Evolutionary conservation across 1,140 invertebrate genomes (phyloP), one percentile per base, ranked within the genome.

Genomic region (Temnothorax longispinosus): DNA sequence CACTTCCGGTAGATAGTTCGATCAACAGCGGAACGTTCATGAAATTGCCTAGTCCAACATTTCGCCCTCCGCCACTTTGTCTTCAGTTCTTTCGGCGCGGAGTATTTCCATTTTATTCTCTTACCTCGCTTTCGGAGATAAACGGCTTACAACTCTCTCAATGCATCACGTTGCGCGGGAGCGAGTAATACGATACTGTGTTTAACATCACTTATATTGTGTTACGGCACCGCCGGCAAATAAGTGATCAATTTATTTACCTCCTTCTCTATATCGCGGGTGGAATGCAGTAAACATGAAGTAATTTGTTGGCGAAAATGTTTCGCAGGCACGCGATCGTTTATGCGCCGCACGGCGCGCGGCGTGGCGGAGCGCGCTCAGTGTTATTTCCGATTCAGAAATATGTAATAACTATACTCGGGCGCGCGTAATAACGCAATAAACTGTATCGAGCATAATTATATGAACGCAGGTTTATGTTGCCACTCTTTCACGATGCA

Each of bases 231-330:
- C 69, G 54, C 80, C 80, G 69, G 69, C 80, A 84, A 84, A 84
- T 84, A 84, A 84, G 69, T 84, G 80, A 84, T 84, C 80, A 84
- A 84, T 84, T 84, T 84, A 84, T 84, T 84, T 84, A 84, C 80
- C 69, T 84, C 80, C 69, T 60, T 74, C 80, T 58, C 80, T 72
- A 72, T 72, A 72, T 84, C 80, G 80, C 56, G 32, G 41, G 41
- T 35, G 69, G 80, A 84, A 84, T 84, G 80, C 80, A 84, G 80
- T 74, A 84, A 84, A 84, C 69, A 75, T 60, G 69, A 84, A 74
- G 80, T 84, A 84, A 84, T 84, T 84, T 74, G 80, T 84, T 50
- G 80, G 80, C 69, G 80, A 84, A 75, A 84, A 84, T 84, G 80
- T 60, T 84, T 84, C 41, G 56, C 69, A 60, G 80, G 69, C 80